phyloP scores from a whole-genome alignment of 2,888 invertebrate genomes.

The Timema cristinae region DNA sequence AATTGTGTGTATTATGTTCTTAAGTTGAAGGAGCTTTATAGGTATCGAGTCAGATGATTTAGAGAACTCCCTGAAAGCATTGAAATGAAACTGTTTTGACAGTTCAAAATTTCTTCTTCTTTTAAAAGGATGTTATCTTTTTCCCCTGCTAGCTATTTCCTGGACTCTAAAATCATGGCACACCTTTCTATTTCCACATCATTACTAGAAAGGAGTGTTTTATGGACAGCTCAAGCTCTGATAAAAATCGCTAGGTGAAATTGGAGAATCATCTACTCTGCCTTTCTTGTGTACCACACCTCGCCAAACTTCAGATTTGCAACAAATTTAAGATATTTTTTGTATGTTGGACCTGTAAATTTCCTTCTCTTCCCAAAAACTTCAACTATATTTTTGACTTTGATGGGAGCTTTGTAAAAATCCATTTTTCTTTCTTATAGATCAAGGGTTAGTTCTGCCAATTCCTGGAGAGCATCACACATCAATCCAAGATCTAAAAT shows the following conservation, averaged over 20 bases:
- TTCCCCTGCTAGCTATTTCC: background rate
- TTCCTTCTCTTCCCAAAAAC: background rate
- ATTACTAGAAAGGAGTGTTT: background rate
- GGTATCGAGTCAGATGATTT: background rate
- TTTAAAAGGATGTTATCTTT: background rate
- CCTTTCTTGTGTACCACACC: background rate
- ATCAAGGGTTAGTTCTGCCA: too few species aligned
- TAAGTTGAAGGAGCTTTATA: background rate
- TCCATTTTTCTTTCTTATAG: too few species aligned
- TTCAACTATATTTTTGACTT: background rate
- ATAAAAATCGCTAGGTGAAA: background rate
- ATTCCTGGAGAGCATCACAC: background rate
- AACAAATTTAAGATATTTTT: too few species aligned
- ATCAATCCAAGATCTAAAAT: constrained; percentile 3
- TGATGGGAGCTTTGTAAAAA: too few species aligned
- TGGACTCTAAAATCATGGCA: too few species aligned
- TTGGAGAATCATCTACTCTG: background rate
- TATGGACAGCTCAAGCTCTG: background rate
- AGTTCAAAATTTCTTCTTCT: background rate
- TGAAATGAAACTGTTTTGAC: background rate
- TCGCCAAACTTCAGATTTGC: background rate
- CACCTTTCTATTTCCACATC: background rate
- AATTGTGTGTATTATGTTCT: background rate
- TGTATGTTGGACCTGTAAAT: background rate
- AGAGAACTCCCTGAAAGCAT: background rate